A percentile compares a stretch with the other conserved stretches of the same genome.
Conservation (phyloP, 2,113 vertebrate species). For the Sceloporus tristichus region DNA sequence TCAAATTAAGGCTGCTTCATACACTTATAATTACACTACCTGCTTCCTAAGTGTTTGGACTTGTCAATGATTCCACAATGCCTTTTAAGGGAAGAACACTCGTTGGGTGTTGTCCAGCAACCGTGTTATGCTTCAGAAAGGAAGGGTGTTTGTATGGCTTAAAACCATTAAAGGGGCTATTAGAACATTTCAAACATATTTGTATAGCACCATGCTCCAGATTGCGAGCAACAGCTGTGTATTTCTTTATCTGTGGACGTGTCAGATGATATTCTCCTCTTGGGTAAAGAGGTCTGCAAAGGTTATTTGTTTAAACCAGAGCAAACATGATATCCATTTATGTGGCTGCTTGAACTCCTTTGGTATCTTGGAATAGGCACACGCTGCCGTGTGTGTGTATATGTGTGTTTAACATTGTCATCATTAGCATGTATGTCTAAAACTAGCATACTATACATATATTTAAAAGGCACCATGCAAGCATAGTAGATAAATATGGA, state of each 20-base stretch:
- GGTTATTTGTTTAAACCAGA: conserved; percentile 78
- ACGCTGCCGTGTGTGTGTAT: conserved; percentile 41
- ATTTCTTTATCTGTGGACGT: conserved; percentile 70
- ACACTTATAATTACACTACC: conserved; percentile 61
- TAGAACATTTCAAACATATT: conserved; percentile 75
- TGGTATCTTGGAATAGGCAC: conserved; percentile 82
- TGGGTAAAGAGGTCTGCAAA: conserved; percentile 55
- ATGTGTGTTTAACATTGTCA: conserved; percentile 37
- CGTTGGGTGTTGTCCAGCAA: conserved; percentile 76
- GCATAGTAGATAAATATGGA: neutral
- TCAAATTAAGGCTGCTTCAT: conserved; percentile 21
- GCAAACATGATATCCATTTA: conserved; percentile 80
- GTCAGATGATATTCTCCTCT: conserved; percentile 62
- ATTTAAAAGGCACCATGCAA: conserved; percentile 8
- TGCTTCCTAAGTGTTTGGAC: conserved; percentile 52
- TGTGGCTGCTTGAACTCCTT: conserved; percentile 62
- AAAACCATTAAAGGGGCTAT: conserved; percentile 51
- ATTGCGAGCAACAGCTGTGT: conserved; percentile 61
- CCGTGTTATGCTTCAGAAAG: conserved; percentile 49
- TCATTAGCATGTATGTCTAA: conserved; percentile 32
- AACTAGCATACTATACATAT: conserved; percentile 25
- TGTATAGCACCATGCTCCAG: conserved; percentile 69
- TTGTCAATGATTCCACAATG: conserved; percentile 49
- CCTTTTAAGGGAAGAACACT: conserved; percentile 42
- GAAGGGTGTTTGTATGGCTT: conserved; percentile 60